A percentile compares a stretch with the other conserved stretches of the same genome.
phyloP scores from a whole-genome alignment of 1,140 invertebrate genomes.

The Mya arenaria region DNA sequence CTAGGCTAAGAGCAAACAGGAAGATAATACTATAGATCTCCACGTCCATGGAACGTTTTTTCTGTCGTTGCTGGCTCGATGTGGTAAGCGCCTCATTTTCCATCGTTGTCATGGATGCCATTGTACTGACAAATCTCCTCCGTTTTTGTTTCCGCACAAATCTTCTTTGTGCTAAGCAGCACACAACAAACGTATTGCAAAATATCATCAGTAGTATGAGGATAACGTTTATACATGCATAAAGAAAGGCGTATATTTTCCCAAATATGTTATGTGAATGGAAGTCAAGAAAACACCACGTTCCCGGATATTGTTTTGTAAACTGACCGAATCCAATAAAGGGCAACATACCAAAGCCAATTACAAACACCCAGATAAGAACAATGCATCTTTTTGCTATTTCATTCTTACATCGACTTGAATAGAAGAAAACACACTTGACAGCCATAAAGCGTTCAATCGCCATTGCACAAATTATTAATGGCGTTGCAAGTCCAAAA shows the following conservation, averaged over 20 bases:
- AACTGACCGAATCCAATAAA: constrained; percentile 79
- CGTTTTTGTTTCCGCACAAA: constrained; percentile 58
- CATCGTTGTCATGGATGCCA: constrained; percentile 26
- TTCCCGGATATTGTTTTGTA: constrained; percentile 79
- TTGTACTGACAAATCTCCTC: constrained; percentile 53
- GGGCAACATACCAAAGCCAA: constrained; percentile 77
- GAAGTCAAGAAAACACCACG: constrained; percentile 81
- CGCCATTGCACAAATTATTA: constrained; percentile 81
- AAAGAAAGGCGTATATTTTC: constrained; percentile 72
- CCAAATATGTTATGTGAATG: constrained; percentile 70
- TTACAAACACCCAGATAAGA: constrained; percentile 73
- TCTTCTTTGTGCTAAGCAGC: constrained; percentile 72
- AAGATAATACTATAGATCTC: constrained; percentile 81
- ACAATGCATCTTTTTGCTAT: constrained; percentile 73
- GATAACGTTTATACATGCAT: constrained; percentile 72
- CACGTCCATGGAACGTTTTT: constrained; percentile 75
- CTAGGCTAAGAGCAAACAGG: constrained; percentile 79
- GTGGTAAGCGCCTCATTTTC: constrained; percentile 50
- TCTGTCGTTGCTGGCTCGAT: neutral
- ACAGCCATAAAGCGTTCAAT: constrained; percentile 80
- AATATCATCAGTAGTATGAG: constrained; percentile 74
- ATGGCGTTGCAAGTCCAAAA: constrained; percentile 79
- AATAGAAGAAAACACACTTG: constrained; percentile 80
- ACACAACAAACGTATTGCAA: constrained; percentile 77
- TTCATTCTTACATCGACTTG: constrained; percentile 73